Evolutionary conservation across 1,140 invertebrate genomes (phyloP).

Genomic region (Magallana ariakensis): DNA sequence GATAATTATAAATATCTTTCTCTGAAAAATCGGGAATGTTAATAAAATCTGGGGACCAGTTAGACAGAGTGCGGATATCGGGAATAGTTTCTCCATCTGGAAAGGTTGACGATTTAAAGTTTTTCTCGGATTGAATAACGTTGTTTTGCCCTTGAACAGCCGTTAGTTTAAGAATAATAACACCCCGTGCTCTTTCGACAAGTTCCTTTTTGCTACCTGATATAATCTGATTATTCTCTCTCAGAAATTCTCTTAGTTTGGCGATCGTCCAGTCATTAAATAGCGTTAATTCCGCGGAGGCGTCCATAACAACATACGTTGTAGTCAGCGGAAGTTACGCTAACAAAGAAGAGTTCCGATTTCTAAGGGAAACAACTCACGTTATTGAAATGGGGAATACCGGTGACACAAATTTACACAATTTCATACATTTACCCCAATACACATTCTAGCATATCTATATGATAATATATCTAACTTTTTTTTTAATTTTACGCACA

Average conservation of each 20-base stretch:
- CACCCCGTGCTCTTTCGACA: background rate
- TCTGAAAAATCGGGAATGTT: slow-evolving; percentile 46
- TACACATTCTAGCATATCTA: no score
- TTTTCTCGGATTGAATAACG: background rate
- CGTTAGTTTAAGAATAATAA: background rate
- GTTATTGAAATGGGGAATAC: background rate
- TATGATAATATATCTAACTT: no score
- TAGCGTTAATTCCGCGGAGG: background rate
- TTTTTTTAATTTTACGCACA: no score
- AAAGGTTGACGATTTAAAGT: background rate
- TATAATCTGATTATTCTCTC: background rate
- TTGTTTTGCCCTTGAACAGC: background rate
- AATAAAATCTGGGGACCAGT: slow-evolving; percentile 33
- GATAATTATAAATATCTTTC: slow-evolving; percentile 54
- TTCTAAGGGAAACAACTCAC: background rate
- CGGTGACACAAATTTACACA: no score
- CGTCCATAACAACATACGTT: background rate
- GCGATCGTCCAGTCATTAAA: background rate
- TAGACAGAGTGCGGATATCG: slow-evolving; percentile 13
- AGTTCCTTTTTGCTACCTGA: background rate
- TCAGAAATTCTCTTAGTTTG: slow-evolving; percentile 6
- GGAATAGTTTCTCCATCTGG: slow-evolving; percentile 51
- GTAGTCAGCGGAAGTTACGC: background rate
- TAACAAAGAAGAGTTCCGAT: background rate
- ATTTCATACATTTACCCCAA: no score